Evolutionary conservation across 2,113 vertebrate genomes (phyloP).

Genomic region (Vimba vimba): DNA sequence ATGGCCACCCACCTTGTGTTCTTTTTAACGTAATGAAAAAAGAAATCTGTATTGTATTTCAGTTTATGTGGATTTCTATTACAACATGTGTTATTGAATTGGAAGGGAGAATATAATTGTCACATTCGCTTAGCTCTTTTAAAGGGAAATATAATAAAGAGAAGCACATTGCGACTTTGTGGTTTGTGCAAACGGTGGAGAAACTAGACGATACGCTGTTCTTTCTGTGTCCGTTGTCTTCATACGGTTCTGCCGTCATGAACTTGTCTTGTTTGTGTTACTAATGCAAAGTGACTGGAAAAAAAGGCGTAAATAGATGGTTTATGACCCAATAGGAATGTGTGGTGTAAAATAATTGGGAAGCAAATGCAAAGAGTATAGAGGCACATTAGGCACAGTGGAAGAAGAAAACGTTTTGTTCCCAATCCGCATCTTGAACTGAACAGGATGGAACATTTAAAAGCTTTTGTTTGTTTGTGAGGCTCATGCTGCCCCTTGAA

Average conservation of each 20-base stretch:
- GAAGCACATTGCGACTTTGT: slow-evolving; percentile 39
- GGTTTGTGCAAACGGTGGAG: background rate
- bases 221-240: background rate
- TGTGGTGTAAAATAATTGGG: background rate
- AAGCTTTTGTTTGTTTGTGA: slow-evolving; percentile 16
- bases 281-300: slow-evolving; percentile 5
- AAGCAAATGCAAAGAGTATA: background rate
- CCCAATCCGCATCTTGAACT: background rate
- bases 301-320: background rate
- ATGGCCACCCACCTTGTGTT: slow-evolving; percentile 49
- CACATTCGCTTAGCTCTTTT: slow-evolving; percentile 43
- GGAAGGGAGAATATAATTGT: slow-evolving; percentile 33
- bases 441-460: slow-evolving; percentile 40
- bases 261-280: slow-evolving; percentile 11
- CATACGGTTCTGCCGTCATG: background rate
- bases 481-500: slow-evolving; percentile 18
- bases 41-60: slow-evolving; percentile 44
- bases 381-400: background rate
- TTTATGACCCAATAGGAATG: background rate
- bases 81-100: slow-evolving; percentile 48
- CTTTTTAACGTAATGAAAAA: slow-evolving; percentile 26
- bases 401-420: slow-evolving; percentile 6
- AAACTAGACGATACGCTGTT: background rate
- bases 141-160: slow-evolving; percentile 28
- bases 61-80: slow-evolving; percentile 40